Percentiles rank a stretch among this genome's conserved stretches.
These are phyloP conservation scores for Etheostoma spectabile DNA, from an alignment of 2,113 vertebrate genomes.

Conservation along the genomic window DNA sequence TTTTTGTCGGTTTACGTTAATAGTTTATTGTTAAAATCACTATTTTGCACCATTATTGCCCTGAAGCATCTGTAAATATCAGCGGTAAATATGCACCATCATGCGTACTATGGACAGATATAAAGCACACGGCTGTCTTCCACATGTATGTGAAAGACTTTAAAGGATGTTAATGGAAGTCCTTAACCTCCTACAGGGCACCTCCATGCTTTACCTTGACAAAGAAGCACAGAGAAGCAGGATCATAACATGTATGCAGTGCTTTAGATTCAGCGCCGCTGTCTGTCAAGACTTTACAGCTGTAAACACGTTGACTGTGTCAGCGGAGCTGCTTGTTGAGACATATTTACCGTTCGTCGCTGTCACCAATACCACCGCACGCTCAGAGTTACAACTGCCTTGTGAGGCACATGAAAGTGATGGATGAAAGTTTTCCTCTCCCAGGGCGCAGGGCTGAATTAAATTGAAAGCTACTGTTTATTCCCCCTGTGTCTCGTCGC, in stretches of 20 bases:
- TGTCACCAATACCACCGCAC: slow-evolving; percentile 62
- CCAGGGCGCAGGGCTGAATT: slow-evolving; percentile 76
- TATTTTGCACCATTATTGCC: neutral
- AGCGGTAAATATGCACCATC: neutral
- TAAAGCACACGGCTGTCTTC: neutral
- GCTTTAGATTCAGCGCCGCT: slow-evolving; percentile 7
- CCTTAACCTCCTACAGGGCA: slow-evolving; percentile 18
- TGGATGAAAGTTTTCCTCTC: slow-evolving; percentile 85
- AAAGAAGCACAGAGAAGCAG: slow-evolving; percentile 18
- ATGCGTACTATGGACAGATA: neutral
- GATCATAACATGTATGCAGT: slow-evolving; percentile 24
- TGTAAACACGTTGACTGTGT: slow-evolving; percentile 67
- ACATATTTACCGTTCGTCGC: slow-evolving; percentile 71
- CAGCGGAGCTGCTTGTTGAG: slow-evolving; percentile 62
- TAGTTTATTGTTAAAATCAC: too few species aligned
- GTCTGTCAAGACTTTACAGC: slow-evolving; percentile 53
- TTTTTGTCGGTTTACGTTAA: too few species aligned
- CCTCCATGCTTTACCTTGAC: neutral
- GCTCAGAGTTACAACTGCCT: slow-evolving; percentile 61
- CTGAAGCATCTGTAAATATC: slow-evolving; percentile 11
- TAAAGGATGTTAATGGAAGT: slow-evolving; percentile 31
- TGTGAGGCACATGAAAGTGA: slow-evolving; percentile 80
- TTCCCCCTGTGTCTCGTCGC: slow-evolving; percentile 76
- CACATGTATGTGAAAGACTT: slow-evolving; percentile 2
- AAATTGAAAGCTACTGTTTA: slow-evolving; percentile 88